phyloP scores from a whole-genome alignment of 2,113 vertebrate genomes.

The Anser cygnoides region DNA sequence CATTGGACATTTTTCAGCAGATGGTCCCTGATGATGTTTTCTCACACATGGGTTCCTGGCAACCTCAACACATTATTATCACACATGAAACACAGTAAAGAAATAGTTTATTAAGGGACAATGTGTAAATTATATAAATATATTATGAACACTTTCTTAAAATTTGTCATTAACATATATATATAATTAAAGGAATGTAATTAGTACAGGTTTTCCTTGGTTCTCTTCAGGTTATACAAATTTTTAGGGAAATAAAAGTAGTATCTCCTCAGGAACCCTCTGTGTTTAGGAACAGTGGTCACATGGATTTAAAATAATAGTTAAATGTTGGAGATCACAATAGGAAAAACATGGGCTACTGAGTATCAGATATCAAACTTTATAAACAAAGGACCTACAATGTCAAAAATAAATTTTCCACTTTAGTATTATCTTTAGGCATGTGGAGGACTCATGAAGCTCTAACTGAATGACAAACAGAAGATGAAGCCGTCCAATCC shows the following conservation, averaged over 20 bases:
- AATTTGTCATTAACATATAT: not conserved
- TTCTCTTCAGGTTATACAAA: not conserved
- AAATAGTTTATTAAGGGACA: not conserved
- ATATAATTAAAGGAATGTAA: not conserved
- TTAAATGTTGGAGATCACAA: not conserved
- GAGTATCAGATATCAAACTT: not conserved
- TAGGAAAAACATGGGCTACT: not conserved
- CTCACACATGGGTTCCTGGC: not conserved
- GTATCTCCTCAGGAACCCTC: not conserved
- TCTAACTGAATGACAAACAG: conserved; percentile 47
- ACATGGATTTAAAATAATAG: not conserved
- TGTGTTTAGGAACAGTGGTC: not conserved
- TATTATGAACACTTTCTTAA: not conserved
- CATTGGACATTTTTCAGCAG: not conserved
- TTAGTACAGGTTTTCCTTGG: not conserved
- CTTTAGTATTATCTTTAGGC: not conserved
- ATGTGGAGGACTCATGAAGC: not conserved
- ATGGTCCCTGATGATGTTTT: not conserved
- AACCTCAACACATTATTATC: not conserved
- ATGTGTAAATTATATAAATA: not conserved
- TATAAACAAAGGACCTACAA: not conserved
- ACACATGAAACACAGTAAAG: not conserved
- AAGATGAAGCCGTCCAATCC: conserved; percentile 42
- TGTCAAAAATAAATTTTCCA: not conserved
- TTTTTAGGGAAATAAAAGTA: not conserved